Conservation (phyloP, 2,888 invertebrate genomes). For the Scaptomyza cyrtandrae region DNA sequence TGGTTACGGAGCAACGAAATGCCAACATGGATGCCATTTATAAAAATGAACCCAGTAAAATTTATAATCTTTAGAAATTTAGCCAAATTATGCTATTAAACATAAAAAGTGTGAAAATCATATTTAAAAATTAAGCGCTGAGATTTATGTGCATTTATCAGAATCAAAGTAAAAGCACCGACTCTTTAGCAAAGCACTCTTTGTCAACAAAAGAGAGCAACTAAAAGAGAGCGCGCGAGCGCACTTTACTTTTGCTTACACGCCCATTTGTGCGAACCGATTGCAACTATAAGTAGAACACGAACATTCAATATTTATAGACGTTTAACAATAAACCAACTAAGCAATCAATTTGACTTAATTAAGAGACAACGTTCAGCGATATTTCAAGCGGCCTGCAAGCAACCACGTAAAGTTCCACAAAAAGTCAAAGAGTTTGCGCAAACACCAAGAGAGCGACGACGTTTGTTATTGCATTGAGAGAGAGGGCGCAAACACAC, state of each 20-base stretch:
- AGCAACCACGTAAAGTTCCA: slow-evolving; percentile 17
- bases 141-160: slow-evolving; percentile 11
- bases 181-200: slow-evolving; percentile 39
- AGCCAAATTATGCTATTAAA: slow-evolving; percentile 16
- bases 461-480: slow-evolving; percentile 37
- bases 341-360: slow-evolving; percentile 39
- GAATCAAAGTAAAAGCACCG: slow-evolving; percentile 34
- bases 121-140: slow-evolving; percentile 18
- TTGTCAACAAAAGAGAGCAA: slow-evolving; percentile 42
- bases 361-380: slow-evolving; percentile 15
- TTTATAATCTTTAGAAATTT: slow-evolving; percentile 40
- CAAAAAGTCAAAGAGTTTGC: slow-evolving; percentile 63
- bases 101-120: slow-evolving; percentile 21
- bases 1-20: slow-evolving; percentile 52
- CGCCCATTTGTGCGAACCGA: slow-evolving; percentile 61
- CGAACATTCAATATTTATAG: slow-evolving; percentile 23
- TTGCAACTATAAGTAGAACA: slow-evolving; percentile 21
- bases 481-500: slow-evolving; percentile 31
- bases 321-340: slow-evolving; percentile 30
- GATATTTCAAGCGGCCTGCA: slow-evolving; percentile 34
- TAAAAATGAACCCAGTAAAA: slow-evolving; percentile 39
- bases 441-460: slow-evolving; percentile 48
- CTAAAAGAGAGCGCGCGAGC: slow-evolving; percentile 70
- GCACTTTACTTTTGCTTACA: slow-evolving; percentile 66
- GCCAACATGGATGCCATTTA: slow-evolving; percentile 45